Conservation (phyloP, 1,140 invertebrate genomes). For the Sycophila sp. region DNA sequence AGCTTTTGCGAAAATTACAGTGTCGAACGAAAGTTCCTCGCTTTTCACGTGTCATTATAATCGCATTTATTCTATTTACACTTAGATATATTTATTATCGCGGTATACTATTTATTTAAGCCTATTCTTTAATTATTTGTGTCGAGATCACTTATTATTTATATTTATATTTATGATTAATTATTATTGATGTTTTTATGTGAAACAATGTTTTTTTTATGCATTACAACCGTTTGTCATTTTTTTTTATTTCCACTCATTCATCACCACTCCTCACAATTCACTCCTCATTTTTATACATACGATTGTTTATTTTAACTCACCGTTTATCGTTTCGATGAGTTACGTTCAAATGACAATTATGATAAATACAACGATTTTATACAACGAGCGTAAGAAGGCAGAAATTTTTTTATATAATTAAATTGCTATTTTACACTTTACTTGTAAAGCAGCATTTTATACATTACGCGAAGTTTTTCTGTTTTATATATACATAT, state of each 20-base stretch:
- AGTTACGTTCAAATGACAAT: too few relatives aligned
- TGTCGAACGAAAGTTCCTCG: background rate
- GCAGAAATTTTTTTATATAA: conserved; percentile 12
- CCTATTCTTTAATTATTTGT: conserved; percentile 15
- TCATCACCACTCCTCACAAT: conserved; percentile 1
- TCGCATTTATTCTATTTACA: background rate
- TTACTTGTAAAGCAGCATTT: background rate
- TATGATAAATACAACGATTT: conserved; percentile 55
- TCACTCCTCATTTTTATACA: conserved; percentile 5
- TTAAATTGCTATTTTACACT: background rate
- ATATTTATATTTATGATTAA: conserved; percentile 18
- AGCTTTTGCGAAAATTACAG: too few relatives aligned
- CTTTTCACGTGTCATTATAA: background rate
- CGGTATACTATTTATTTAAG: background rate
- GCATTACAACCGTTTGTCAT: conserved; percentile 17
- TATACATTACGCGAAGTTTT: conserved; percentile 28
- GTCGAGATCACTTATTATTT: conserved; percentile 15
- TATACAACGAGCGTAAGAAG: conserved; percentile 52
- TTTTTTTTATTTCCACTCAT: conserved; percentile 2
- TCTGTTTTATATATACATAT: conserved; percentile 31
- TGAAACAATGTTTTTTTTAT: conserved; percentile 22
- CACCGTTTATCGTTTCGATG: too few relatives aligned
- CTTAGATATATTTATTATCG: background rate
- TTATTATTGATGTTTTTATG: conserved; percentile 22
- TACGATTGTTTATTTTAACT: background rate